These are phyloP conservation scores for Zapornia atra DNA, from an alignment of 2,113 vertebrate species.

Conservation along the genomic window DNA sequence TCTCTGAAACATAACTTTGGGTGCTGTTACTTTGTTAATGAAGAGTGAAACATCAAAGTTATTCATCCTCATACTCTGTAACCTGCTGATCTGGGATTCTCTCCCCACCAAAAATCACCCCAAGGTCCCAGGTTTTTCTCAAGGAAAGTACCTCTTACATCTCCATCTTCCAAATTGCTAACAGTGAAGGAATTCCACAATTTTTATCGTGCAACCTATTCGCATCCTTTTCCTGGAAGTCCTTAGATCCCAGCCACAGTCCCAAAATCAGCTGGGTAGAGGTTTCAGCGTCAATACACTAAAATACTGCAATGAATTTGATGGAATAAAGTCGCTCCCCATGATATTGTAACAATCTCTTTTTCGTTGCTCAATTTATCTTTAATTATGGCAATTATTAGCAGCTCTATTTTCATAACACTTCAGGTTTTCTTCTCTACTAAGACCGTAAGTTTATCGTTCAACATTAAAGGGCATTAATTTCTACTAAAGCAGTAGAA, in stretches of 20 bases:
- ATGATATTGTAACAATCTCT: background rate
- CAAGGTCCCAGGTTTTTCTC: background rate
- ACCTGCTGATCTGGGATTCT: background rate
- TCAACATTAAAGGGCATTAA: background rate
- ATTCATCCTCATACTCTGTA: background rate
- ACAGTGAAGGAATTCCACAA: background rate
- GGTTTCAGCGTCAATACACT: background rate
- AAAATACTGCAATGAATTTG: background rate
- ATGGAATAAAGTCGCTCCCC: background rate
- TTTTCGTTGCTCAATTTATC: background rate
- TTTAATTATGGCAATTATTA: background rate
- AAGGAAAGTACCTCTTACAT: background rate
- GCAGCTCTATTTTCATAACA: background rate
- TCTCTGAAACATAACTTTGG: background rate
- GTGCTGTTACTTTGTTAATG: background rate
- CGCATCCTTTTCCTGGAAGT: background rate
- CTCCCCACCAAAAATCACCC: background rate
- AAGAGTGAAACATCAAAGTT: background rate
- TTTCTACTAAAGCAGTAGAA: background rate
- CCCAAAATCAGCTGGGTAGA: background rate
- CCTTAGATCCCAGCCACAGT: background rate
- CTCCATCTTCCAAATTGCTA: background rate
- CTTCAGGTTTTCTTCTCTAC: background rate
- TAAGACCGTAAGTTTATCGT: background rate
- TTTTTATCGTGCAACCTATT: background rate